Evolutionary conservation across 2,888 invertebrate species (phyloP).

Genomic region (Caenorhabditis plicata): DNA sequence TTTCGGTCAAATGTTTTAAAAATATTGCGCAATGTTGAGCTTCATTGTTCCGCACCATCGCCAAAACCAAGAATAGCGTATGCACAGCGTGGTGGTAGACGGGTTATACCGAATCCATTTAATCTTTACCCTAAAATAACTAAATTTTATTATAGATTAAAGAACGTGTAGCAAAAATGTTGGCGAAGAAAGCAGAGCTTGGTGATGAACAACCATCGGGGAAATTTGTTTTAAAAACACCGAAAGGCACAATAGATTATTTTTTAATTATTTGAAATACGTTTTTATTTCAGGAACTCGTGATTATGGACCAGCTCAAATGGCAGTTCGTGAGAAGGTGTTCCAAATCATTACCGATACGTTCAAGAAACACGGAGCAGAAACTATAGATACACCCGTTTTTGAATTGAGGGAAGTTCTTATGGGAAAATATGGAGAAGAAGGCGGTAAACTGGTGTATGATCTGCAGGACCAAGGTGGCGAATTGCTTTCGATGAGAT

Average conservation of each 20-base stretch:
- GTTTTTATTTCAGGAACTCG: no score
- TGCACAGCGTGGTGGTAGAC: constrained; percentile 56
- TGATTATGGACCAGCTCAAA: constrained; percentile 91
- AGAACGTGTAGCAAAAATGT: constrained; percentile 80
- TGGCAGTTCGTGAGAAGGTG: constrained; percentile 77
- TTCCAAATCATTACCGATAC: constrained; percentile 82
- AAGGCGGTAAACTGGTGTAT: constrained; percentile 96
- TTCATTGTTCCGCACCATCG: not conserved
- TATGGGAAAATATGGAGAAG: constrained; percentile 98
- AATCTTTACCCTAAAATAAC: not conserved
- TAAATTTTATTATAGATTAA: constrained; percentile 74
- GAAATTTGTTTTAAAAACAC: constrained; percentile 58
- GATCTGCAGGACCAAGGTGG: constrained; percentile 98
- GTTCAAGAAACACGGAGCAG: constrained; percentile 95
- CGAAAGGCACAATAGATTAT: no score
- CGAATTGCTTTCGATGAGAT: constrained; percentile 89
- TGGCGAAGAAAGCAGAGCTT: constrained; percentile 79
- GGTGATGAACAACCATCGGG: constrained; percentile 54
- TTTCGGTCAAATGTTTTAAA: not conserved
- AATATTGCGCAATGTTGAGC: not conserved
- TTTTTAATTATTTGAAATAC: no score
- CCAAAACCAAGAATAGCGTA: constrained; percentile 33
- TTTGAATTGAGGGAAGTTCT: constrained; percentile 73
- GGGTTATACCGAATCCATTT: constrained; percentile 34
- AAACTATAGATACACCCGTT: constrained; percentile 79